Evolutionary conservation across 2,113 vertebrate species (phyloP).

Genomic region (cat (Felis catus)): DNA sequence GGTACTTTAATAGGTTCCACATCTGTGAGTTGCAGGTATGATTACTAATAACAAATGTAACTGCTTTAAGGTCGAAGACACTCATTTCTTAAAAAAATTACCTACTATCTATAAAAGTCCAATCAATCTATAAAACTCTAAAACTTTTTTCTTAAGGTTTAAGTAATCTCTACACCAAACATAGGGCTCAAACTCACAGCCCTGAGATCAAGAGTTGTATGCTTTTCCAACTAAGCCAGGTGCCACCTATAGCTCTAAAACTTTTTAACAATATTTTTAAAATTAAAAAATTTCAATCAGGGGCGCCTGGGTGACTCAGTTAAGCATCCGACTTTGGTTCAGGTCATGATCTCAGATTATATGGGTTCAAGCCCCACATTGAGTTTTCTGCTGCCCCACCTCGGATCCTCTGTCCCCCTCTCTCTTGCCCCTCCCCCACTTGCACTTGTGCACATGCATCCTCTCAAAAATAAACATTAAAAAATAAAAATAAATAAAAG

Average conservation of each 20-base stretch:
- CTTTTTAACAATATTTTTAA: not conserved
- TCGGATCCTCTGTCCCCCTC: not conserved
- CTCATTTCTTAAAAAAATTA: not conserved
- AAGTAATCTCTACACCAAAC: not conserved
- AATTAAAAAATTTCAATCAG: not conserved
- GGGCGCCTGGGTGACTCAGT: not conserved
- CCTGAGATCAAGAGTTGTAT: not conserved
- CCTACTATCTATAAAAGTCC: not conserved
- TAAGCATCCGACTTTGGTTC: not conserved
- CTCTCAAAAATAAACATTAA: too few species aligned
- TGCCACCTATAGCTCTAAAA: not conserved
- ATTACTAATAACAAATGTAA: not conserved
- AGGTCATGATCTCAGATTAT: not conserved
- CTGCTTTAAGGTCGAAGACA: not conserved
- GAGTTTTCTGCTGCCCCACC: not conserved
- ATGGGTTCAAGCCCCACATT: not conserved
- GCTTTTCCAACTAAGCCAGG: not conserved
- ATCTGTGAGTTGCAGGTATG: not conserved
- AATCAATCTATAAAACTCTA: not conserved
- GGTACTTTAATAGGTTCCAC: not conserved
- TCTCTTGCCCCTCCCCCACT: too few species aligned
- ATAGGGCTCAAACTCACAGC: not conserved
- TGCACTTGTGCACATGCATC: too few species aligned
- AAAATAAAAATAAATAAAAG: not conserved
- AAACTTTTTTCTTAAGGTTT: not conserved